These are phyloP conservation scores for Masnerella sp. DNA, from an alignment of 2,888 invertebrate species.

Conservation along the genomic window DNA sequence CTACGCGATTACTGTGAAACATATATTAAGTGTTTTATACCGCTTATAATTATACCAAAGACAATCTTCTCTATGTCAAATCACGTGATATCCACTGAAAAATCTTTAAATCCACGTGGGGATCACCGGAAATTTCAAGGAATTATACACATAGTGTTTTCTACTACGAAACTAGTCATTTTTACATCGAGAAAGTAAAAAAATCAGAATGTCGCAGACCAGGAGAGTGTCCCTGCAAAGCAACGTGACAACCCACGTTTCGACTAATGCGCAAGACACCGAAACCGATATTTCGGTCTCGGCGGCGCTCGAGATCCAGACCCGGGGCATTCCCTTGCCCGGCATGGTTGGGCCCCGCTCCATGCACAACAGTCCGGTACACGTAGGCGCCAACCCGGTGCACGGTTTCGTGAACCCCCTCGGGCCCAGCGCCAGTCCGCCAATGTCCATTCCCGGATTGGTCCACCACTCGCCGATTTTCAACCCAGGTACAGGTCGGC, in stretches of 20 bases:
- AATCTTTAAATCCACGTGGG: no score
- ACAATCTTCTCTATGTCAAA: no score
- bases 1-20: no score
- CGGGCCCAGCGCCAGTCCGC: slow-evolving; percentile 69
- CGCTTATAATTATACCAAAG: no score
- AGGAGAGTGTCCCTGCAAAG: slow-evolving; percentile 69
- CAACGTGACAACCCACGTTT: slow-evolving; percentile 63
- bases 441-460: slow-evolving; percentile 65
- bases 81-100: no score
- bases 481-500: slow-evolving; percentile 68
- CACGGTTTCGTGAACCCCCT: slow-evolving; percentile 75
- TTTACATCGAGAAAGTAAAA: no score
- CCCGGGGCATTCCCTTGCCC: slow-evolving; percentile 74
- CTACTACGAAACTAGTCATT: no score
- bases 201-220: slow-evolving; percentile 70
- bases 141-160: no score
- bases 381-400: slow-evolving; percentile 66
- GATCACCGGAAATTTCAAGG: no score
- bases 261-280: slow-evolving; percentile 20
- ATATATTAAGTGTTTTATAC: no score
- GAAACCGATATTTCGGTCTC: slow-evolving; percentile 50
- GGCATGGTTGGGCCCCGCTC: slow-evolving; percentile 71
- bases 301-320: slow-evolving; percentile 68
- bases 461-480: slow-evolving; percentile 68
- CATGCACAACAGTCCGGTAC: slow-evolving; percentile 64